These are phyloP conservation scores for Sakesphorus luctuosus DNA, from an alignment of 2,113 vertebrate genomes.

Conservation along the genomic window DNA sequence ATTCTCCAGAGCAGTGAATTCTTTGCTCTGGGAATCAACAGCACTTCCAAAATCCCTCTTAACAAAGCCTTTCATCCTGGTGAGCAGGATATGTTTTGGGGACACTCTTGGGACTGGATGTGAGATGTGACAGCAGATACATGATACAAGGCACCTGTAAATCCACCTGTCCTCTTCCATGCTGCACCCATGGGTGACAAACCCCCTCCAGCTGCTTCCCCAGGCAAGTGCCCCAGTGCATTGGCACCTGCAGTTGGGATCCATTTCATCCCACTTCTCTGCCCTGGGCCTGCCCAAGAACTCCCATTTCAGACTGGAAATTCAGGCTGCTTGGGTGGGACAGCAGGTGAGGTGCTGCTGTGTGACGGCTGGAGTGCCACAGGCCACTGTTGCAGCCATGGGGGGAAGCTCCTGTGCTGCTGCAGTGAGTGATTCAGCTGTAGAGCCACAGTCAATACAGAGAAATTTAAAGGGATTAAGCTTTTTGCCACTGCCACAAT, in stretches of 20 bases:
- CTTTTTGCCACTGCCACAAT: not conserved
- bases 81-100: not conserved
- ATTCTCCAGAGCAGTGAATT: not conserved
- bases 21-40: constrained; percentile 17
- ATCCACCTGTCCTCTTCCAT: not conserved
- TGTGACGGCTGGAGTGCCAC: not conserved
- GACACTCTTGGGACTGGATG: not conserved
- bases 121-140: not conserved
- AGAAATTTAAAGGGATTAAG: constrained; percentile 66
- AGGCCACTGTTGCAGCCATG: not conserved
- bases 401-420: not conserved
- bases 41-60: not conserved
- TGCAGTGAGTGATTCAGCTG: constrained; percentile 14
- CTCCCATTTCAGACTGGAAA: not conserved
- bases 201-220: not conserved
- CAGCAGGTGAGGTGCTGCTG: fast-evolving
- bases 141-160: not conserved
- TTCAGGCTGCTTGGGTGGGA: not conserved
- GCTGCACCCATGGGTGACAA: not conserved
- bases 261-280: fast-evolving
- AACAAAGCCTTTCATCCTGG: not conserved
- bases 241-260: fast-evolving
- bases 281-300: not conserved
- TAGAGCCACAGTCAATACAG: constrained; percentile 58
- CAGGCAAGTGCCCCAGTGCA: fast-evolving